A percentile compares a stretch with the other conserved stretches of the same genome.
Evolutionary conservation across 2,113 vertebrate species (phyloP).

Genomic region (Mystacornis crossleyi): DNA sequence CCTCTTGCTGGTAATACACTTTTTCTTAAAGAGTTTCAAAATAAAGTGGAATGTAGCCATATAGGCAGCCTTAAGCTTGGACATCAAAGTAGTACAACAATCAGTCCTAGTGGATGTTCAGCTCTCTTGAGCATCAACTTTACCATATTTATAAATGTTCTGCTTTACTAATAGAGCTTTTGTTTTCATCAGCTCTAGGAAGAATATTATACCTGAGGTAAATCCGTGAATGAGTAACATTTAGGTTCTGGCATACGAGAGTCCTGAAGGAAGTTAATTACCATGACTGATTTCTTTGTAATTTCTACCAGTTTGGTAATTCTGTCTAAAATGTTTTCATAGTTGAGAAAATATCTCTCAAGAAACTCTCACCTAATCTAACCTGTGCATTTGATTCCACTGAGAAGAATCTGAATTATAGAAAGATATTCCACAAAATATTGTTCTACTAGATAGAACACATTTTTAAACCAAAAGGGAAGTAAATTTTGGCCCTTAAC

Average conservation of each 20-base stretch:
- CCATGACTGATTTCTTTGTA: constrained; percentile 26
- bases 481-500: not conserved
- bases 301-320: constrained; percentile 37
- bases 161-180: constrained; percentile 53
- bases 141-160: constrained; percentile 58
- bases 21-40: constrained; percentile 53
- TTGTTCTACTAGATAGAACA: not conserved
- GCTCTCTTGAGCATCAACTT: constrained; percentile 26
- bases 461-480: not conserved
- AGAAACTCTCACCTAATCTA: not conserved
- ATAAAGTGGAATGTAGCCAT: constrained; percentile 7
- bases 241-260: constrained; percentile 31
- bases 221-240: constrained; percentile 44
- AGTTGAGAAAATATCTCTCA: not conserved
- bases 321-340: not conserved
- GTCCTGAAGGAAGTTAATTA: constrained; percentile 26
- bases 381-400: not conserved
- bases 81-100: constrained; percentile 20
- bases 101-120: not conserved
- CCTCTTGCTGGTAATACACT: constrained; percentile 8
- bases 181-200: constrained; percentile 35
- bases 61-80: not conserved
- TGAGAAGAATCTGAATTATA: not conserved
- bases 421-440: not conserved
- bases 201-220: constrained; percentile 18